Conservation (phyloP, 1,140 invertebrate genomes). For the Aphaenogaster floridana region DNA sequence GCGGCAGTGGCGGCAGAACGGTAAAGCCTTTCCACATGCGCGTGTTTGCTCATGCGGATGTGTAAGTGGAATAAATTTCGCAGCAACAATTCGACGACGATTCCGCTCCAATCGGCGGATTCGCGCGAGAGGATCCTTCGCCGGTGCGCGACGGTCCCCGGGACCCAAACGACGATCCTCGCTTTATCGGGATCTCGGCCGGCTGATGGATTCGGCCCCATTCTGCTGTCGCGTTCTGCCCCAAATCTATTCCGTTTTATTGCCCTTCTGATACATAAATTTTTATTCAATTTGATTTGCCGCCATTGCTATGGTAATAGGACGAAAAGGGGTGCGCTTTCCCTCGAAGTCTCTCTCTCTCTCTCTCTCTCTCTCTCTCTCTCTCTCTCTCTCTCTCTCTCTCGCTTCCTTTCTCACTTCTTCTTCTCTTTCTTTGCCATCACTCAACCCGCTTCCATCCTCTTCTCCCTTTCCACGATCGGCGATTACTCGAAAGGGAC, state of each 20-base stretch:
- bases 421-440: background rate
- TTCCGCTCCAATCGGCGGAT: conserved; percentile 74
- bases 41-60: conserved; percentile 56
- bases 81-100: conserved; percentile 81
- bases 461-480: conserved; percentile 9
- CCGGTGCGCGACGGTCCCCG: conserved; percentile 20
- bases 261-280: conserved; percentile 84
- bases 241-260: conserved; percentile 84
- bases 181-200: conserved; percentile 76
- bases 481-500: conserved; percentile 69
- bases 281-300: conserved; percentile 84
- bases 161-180: conserved; percentile 76
- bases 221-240: conserved; percentile 63
- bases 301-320: conserved; percentile 82
- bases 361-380: too few species aligned
- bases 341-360: background rate
- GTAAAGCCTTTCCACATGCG: conserved; percentile 58
- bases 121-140: conserved; percentile 50
- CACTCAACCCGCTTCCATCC: background rate
- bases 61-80: conserved; percentile 80
- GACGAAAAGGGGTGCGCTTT: conserved; percentile 53
- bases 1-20: background rate
- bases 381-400: background rate
- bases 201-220: conserved; percentile 80
- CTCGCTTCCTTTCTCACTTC: background rate